Evolutionary conservation across 2,113 vertebrate species (phyloP), one percentile per base, ranked within the genome.

Genomic region (Vulpes ferrilata): DNA sequence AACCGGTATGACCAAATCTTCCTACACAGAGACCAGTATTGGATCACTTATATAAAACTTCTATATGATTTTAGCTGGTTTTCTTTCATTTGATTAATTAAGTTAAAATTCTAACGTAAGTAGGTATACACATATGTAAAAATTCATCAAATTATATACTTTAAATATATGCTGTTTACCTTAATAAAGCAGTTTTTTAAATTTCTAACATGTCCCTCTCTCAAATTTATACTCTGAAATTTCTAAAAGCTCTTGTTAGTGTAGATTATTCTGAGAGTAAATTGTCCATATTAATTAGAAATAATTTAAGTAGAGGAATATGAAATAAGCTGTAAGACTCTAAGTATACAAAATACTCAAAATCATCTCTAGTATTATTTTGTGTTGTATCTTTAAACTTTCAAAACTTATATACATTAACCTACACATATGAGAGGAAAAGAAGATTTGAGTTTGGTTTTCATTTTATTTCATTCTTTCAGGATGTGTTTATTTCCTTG

Each of bases 1-100:
- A 99, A 98, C 99, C 99, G 98, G 99, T 99, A 99, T 78, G 59
- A 16, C 78, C 80, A 95, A 88, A 82, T 94, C 92, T 97, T 96
- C 53, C 17, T 88, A 27, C 30, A 67, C 88, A 84, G 11, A 86
- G 20, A 73, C 7, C n/a, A 92, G 0, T 82, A 16, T 64, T 71
- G 32, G 30, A 57, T 94, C 84, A 48, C 76, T 65, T 53, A 59
- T 73, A 86, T 10, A 91, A 83, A 91, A 95, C 4, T 89, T 80
- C 38, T 30, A 10, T 65, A n/a, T 82, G 55, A 89, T 93, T 91
- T 95, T 60, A 96, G n/a, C 64, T 90, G 19, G 32, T 87, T 83
- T 89, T 87, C n/a, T 73, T 86, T 96, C 11, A 67, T 81, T 81
- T 74, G 86, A 43, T 89, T 90, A 55, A 82, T 84, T 96, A 51